phyloP scores from a whole-genome alignment of 37 sponge, comb jelly and placozoan genomes.

The Axinella damicornis region DNA sequence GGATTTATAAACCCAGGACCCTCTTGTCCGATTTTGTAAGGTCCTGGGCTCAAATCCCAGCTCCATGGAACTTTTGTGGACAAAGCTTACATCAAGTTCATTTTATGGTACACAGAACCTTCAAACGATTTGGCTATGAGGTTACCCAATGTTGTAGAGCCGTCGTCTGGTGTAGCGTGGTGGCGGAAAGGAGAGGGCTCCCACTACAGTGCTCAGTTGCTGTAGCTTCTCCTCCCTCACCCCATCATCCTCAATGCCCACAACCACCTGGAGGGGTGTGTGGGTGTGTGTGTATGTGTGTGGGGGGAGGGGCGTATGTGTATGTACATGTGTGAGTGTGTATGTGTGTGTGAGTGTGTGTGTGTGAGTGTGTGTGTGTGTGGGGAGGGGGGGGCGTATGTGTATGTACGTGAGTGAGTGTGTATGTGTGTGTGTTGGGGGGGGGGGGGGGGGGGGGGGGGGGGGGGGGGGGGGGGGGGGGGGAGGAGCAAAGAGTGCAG shows the following conservation, averaged over 20 bases:
- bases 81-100: no score
- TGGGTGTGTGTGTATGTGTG: neutral
- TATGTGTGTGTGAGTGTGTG: neutral
- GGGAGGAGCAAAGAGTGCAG: neutral
- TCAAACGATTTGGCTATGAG: neutral
- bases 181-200: slow-evolving; percentile 59
- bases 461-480: neutral
- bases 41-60: no score
- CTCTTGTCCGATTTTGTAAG: no score
- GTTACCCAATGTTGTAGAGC: slow-evolving; percentile 32
- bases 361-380: neutral
- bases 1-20: no score
- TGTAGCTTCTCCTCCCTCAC: slow-evolving; percentile 61
- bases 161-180: neutral
- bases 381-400: no score
- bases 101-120: no score
- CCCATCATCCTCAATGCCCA: slow-evolving; percentile 57
- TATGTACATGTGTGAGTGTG: no score
- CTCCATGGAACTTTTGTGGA: no score
- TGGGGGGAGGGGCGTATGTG: neutral
- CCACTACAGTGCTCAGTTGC: slow-evolving; percentile 47
- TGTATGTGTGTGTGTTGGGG: neutral
- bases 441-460: slow-evolving; percentile 1
- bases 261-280: slow-evolving; percentile 31
- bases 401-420: neutral